These are phyloP conservation scores for Unio pictorum DNA, from an alignment of 2,888 invertebrate species.

Conservation along the genomic window DNA sequence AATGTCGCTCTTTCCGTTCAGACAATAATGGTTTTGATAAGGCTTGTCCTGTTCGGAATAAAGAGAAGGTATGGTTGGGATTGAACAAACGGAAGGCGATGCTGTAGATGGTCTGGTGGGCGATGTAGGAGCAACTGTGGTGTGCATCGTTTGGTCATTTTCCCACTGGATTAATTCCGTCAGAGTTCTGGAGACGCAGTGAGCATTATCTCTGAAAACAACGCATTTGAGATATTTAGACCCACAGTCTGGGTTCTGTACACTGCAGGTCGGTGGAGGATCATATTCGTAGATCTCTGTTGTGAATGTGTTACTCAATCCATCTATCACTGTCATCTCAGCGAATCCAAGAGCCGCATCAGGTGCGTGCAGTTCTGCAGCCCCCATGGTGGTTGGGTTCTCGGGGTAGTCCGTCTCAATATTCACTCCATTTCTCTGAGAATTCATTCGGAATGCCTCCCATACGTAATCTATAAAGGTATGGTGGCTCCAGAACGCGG, in stretches of 20 bases:
- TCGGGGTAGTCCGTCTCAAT: conserved; percentile 29
- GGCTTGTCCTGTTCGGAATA: conserved; percentile 16
- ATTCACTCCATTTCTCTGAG: conserved; percentile 16
- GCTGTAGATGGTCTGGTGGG: no score
- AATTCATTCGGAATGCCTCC: conserved; percentile 48
- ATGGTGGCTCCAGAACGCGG: conserved; percentile 56
- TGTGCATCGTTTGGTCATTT: conserved; percentile 10
- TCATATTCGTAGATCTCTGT: conserved; percentile 43
- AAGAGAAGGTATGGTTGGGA: no score
- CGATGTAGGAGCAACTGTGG: no score
- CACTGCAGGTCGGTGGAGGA: conserved; percentile 45
- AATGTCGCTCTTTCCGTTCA: conserved; percentile 51
- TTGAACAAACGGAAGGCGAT: no score
- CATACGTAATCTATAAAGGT: conserved; percentile 51
- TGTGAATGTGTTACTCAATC: conserved; percentile 35
- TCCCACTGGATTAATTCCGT: conserved; percentile 30
- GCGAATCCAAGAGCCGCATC: conserved; percentile 47
- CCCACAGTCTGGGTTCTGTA: conserved; percentile 35
- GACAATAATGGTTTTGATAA: conserved; percentile 56
- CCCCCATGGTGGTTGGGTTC: conserved; percentile 32
- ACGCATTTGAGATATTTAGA: conserved; percentile 47
- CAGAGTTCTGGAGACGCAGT: conserved; percentile 32
- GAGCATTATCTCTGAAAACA: conserved; percentile 5
- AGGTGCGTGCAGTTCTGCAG: conserved; percentile 31
- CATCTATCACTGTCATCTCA: conserved; percentile 41